phyloP scores from a whole-genome alignment of 1,140 invertebrate genomes.

The Dryas iulia region DNA sequence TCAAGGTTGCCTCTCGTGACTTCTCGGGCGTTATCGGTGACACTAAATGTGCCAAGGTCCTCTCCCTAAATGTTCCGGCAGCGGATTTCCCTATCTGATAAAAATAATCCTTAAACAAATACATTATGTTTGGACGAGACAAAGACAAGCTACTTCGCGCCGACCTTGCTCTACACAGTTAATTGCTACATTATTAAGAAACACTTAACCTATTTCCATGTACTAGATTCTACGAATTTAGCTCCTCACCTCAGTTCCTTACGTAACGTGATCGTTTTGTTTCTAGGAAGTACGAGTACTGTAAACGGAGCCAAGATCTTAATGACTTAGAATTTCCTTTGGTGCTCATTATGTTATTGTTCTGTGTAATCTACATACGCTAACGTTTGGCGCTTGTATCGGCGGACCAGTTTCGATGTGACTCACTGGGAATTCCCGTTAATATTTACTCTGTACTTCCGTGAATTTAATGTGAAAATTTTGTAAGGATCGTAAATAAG shows the following conservation, averaged over 20 bases:
- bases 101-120: slow-evolving; percentile 44
- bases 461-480: background rate
- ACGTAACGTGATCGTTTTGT: slow-evolving; percentile 33
- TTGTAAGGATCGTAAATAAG: background rate
- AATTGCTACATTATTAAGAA: slow-evolving; percentile 74
- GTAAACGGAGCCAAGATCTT: slow-evolving; percentile 19
- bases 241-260: slow-evolving; percentile 36
- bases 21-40: slow-evolving; percentile 48
- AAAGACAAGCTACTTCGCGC: slow-evolving; percentile 47
- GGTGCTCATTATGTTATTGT: slow-evolving; percentile 30
- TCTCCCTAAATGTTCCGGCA: slow-evolving; percentile 53
- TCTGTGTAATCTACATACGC: slow-evolving; percentile 16
- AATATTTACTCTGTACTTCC: slow-evolving; percentile 6
- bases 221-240: slow-evolving; percentile 54
- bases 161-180: slow-evolving; percentile 65
- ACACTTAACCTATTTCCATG: slow-evolving; percentile 71
- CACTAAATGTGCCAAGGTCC: slow-evolving; percentile 67
- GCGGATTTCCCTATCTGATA: slow-evolving; percentile 54
- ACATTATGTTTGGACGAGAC: slow-evolving; percentile 35
- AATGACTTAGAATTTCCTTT: slow-evolving; percentile 32
- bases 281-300: slow-evolving; percentile 42
- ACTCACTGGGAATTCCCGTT: slow-evolving; percentile 27
- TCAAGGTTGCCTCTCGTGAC: slow-evolving; percentile 74
- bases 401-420: slow-evolving; percentile 15
- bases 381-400: slow-evolving; percentile 9